Evolutionary conservation across 2,888 invertebrate species (phyloP).

Genomic region (Cephus nigrinus): DNA sequence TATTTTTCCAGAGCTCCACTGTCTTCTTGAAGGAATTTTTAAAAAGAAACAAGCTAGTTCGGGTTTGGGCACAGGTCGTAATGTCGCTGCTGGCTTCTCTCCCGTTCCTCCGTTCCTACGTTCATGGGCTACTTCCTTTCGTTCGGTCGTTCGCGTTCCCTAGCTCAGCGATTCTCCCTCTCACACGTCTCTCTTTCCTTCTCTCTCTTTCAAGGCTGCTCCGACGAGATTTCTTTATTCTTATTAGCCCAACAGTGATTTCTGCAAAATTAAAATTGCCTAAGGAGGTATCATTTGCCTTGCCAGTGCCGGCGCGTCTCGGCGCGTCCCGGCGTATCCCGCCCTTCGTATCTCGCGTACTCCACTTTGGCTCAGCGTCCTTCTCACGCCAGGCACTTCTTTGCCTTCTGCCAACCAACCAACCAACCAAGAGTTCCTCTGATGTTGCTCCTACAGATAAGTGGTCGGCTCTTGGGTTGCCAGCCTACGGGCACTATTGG

Average conservation of each 20-base stretch:
- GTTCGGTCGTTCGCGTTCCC: conserved; percentile 12
- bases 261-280: conserved; percentile 66
- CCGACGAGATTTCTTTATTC: conserved; percentile 59
- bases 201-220: conserved; percentile 14
- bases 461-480: conserved; percentile 61
- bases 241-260: conserved; percentile 65
- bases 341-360: conserved; percentile 43
- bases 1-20: conserved; percentile 38
- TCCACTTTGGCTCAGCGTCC: conserved; percentile 56
- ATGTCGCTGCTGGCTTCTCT: conserved; percentile 57
- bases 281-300: conserved; percentile 64
- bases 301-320: conserved; percentile 39
- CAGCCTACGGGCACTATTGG: conserved; percentile 59
- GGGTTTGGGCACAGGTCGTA: conserved; percentile 27
- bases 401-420: conserved; percentile 52
- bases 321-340: conserved; percentile 20
- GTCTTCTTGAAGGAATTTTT: conserved; percentile 39
- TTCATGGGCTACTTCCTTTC: conserved; percentile 25
- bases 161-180: background rate
- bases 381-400: conserved; percentile 60
- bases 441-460: conserved; percentile 63
- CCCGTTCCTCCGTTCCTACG: conserved; percentile 28
- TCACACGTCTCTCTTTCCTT: conserved; percentile 7
- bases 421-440: conserved; percentile 56
- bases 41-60: conserved; percentile 33